Percentiles rank a stretch among this genome's conserved stretches.
These are phyloP conservation scores for Euproctis similis DNA, from an alignment of 2,888 invertebrate species.

Conservation along the genomic window DNA sequence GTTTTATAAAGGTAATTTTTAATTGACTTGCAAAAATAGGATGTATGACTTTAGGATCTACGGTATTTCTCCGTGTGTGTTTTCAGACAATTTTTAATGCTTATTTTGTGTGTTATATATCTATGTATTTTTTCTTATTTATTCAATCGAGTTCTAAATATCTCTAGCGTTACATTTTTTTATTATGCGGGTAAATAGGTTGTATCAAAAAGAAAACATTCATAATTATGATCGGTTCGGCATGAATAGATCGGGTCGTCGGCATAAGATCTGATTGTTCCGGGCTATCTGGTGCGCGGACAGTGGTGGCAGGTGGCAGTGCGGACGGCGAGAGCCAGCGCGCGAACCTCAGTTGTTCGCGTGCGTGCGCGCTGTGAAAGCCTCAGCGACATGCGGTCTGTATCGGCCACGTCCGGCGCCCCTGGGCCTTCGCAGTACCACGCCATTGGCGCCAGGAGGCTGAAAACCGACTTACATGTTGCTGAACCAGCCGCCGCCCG, in stretches of 20 bases:
- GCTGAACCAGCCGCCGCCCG: conserved; percentile 54
- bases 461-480: conserved; percentile 73
- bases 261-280: conserved; percentile 64
- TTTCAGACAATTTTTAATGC: too few relatives aligned
- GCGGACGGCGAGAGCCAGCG: conserved; percentile 46
- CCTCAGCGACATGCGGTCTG: conserved; percentile 63
- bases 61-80: too few relatives aligned
- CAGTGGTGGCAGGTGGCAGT: conserved; percentile 36
- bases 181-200: conserved; percentile 49
- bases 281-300: conserved; percentile 53
- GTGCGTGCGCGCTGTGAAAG: conserved; percentile 72
- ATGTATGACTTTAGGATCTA: too few relatives aligned
- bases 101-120: too few relatives aligned
- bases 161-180: neutral
- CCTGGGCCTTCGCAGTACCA: conserved; percentile 23
- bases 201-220: conserved; percentile 64
- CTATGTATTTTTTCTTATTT: too few relatives aligned
- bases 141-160: too few relatives aligned
- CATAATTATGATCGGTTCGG: conserved; percentile 56
- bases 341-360: conserved; percentile 58
- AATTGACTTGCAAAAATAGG: too few relatives aligned
- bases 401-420: conserved; percentile 33
- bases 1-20: too few relatives aligned
- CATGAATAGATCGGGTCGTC: conserved; percentile 70
- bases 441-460: conserved; percentile 71